Percentiles rank a stretch among this genome's conserved stretches.
phyloP scores from a whole-genome alignment of 1,140 invertebrate species.

The Tetramorium alpestre region DNA sequence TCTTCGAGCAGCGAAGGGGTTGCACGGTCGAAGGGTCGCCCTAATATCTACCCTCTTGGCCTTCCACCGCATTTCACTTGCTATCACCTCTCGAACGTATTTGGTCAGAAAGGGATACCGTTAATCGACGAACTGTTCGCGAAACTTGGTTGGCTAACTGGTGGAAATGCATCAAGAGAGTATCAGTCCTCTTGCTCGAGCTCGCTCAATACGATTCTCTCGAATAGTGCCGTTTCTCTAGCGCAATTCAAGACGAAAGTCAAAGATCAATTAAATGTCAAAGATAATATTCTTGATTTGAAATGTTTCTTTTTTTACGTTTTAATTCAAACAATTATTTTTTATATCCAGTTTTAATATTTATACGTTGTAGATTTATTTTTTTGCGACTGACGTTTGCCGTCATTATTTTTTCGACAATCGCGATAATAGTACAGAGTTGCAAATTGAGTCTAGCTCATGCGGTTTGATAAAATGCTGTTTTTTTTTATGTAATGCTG shows the following conservation, averaged over 20 bases:
- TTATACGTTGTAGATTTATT: not conserved
- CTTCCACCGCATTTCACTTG: conserved; percentile 47
- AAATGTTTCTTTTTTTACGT: not conserved
- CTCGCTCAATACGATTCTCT: not conserved
- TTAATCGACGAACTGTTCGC: conserved; percentile 53
- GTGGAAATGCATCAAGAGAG: conserved; percentile 21
- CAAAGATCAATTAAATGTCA: not conserved
- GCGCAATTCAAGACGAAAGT: not conserved
- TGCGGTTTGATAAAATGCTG: conserved; percentile 27
- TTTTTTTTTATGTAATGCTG: not conserved
- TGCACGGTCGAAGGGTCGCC: conserved; percentile 22
- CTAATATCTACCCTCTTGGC: conserved; percentile 49
- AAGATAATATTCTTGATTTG: not conserved
- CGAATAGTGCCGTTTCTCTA: not conserved
- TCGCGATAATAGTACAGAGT: conserved; percentile 6
- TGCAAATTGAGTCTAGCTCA: conserved; percentile 44
- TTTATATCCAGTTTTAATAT: not conserved
- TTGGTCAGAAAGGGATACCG: conserved; percentile 29
- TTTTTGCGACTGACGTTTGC: conserved; percentile 30
- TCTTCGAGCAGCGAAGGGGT: conserved; percentile 18
- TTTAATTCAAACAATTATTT: conserved; percentile 16
- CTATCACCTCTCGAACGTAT: conserved; percentile 35
- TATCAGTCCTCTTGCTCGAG: conserved; percentile 10
- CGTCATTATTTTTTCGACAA: not conserved
- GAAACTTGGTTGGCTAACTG: conserved; percentile 37